Base-by-base conservation (phyloP, 2,113 vertebrate genomes). In the Capreolus pygargus region DNA sequence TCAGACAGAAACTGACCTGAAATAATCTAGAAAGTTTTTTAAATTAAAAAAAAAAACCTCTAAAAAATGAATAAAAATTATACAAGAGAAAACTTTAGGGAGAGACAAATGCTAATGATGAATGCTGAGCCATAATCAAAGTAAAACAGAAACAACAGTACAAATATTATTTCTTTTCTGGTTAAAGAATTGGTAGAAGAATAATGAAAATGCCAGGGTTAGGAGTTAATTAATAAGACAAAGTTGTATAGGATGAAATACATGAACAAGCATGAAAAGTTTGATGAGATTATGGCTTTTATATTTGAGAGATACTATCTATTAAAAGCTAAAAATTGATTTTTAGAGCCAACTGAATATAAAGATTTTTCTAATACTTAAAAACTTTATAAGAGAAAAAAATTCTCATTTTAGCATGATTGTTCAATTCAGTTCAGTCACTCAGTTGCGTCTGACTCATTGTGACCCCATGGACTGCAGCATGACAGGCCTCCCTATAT, bases 1-100 rank as follows among this genome's bases (percentile, higher is more conserved):
- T 99, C 99, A 3, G 99, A 99, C 97, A 99, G 99, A 97, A 99
- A 99, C 98, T 99, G 99, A 79, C 99, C 99, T 25, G 99, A 99
- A 98, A 99, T 99, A 39, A 99, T 99, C 99, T 99, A 96, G 83
- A 97, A 98, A 95, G 67, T 21, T 55, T 57, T 25, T 57, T 23
- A 57, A 57, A 25, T 70, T n/a, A 54, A 83, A 97, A 14, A 97
- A 88, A 95, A 60, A 17, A 19, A 82, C 55, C 1, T 45, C n/a
- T 79, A 30, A 91, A 36, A 50, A 57, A n/a, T 43, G 50, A 86
- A 9, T 30, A 91, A 52, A 4, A 74, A 7, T 47, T 60, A 86
- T 6, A n/a, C 2, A 86, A n/a, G 33, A 64, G 30, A 81, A 52
- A 61, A 19, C 9, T 57, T 64, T 45, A 28, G 43, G 16, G 12